Evolutionary conservation across 2,113 vertebrate genomes (phyloP).

Genomic region (Myrmecophaga tridactyla): DNA sequence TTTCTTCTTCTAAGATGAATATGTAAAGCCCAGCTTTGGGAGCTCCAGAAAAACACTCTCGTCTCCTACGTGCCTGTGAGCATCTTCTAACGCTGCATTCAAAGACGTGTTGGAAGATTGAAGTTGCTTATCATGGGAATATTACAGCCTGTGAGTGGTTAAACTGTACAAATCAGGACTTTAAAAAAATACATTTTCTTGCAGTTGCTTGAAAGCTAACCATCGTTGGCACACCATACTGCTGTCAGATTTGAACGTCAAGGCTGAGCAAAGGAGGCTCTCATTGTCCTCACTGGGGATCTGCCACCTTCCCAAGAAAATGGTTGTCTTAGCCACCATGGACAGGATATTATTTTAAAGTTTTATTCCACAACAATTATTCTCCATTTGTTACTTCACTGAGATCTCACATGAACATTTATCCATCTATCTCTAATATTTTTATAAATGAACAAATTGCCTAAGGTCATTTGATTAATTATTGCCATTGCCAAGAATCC

Average conservation of each 20-base stretch:
- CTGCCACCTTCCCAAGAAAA: background rate
- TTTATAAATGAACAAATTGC: background rate
- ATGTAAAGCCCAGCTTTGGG: background rate
- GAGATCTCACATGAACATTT: background rate
- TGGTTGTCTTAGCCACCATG: accelerated
- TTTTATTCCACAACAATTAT: background rate
- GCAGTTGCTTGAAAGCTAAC: background rate
- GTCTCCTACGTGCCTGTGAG: background rate
- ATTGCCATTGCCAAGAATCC: background rate
- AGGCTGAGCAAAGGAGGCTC: background rate
- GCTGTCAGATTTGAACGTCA: background rate
- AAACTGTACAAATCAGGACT: background rate
- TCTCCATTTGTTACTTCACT: background rate
- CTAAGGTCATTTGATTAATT: background rate
- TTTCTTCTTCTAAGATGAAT: background rate
- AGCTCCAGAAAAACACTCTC: background rate
- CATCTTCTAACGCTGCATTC: background rate
- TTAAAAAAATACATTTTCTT: background rate
- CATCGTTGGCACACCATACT: background rate
- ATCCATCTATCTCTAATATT: background rate
- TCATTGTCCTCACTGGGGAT: background rate
- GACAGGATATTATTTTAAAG: background rate
- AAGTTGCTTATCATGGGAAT: background rate
- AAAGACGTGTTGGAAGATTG: background rate
- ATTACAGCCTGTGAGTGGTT: background rate